Evolutionary conservation across 2,797 vertebrate species (phyloP).

Genomic region (Chaetophractus vellerosus): DNA sequence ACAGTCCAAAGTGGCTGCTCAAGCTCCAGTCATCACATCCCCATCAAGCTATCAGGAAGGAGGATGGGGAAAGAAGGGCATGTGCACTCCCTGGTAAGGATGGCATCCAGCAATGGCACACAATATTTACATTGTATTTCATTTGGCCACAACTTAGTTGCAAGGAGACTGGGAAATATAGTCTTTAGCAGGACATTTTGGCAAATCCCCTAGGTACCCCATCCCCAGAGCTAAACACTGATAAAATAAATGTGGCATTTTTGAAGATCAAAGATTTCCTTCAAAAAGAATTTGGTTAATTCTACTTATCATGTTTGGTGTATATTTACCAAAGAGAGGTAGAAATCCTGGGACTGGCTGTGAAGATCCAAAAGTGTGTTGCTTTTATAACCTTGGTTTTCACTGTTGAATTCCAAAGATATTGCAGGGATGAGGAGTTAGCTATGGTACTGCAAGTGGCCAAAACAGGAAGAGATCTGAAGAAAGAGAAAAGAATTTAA

Average conservation of each 20-base stretch:
- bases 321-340: neutral
- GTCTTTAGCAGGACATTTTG: neutral
- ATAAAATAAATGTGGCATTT: constrained; percentile 13
- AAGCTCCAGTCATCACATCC: neutral
- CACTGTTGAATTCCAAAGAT: neutral
- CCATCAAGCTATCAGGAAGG: neutral
- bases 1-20: neutral
- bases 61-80: neutral
- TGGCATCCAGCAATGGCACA: neutral
- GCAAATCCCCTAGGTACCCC: neutral
- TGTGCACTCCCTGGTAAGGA: neutral
- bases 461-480: neutral
- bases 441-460: neutral
- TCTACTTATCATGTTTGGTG: neutral
- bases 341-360: neutral
- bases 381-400: neutral
- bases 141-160: neutral
- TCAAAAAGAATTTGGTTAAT: constrained; percentile 12
- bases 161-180: neutral
- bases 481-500: constrained; percentile 11
- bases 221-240: neutral
- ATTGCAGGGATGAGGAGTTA: neutral
- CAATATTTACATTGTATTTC: neutral
- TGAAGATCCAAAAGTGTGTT: neutral
- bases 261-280: constrained; percentile 40